Evolutionary conservation across 1,140 invertebrate genomes (phyloP), one percentile per base, ranked within the genome.

Genomic region (Macrotrachela quadricornifera): DNA sequence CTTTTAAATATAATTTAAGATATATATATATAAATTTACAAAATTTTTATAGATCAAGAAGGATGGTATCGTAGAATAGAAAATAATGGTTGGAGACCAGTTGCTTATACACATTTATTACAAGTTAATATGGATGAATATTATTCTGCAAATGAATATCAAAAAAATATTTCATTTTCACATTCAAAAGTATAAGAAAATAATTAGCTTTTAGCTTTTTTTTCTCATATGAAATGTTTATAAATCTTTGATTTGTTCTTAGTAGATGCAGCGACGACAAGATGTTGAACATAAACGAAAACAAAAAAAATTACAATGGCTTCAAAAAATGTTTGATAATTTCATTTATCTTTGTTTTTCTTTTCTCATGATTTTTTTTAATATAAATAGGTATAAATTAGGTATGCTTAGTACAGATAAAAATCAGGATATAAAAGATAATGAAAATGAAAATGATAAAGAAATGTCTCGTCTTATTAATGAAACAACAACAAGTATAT

Each of bases 51-150:
- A 42, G 64, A 63, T 55, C 48, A 57, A 56, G 50, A 48, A 21
- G 61, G 58, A 14, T 70, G 68, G 68, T 70, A 69, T 49, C 46
- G 60, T 46, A 57, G 67, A 17, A 55, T 58, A 41, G 67, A 69
- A 46, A 66, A 70, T 55, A 69, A 70, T 58, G 66, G 65, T n/a
- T 69, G 67, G 67, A 54, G 67, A 37, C 54, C 64, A 11, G 66
- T 70, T 18, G 68, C 68, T 21, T 65, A 69, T 41, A 56, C 65
- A 21, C 57, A 66, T 18, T 61, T 69, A 14, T 59, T 61, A 40
- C 62, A 66, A 53, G 41, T 4, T 6, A 42, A 58, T 62, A n/a
- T 56, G 65, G 58, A 57, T 58, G 1, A 15, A 15, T 15, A 15
- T 42, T 42, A 15, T 42, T 4, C 2, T 15, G 2, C 21, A 30